Conservation (phyloP, 2,888 invertebrate species). For the Spodoptera exigua region DNA sequence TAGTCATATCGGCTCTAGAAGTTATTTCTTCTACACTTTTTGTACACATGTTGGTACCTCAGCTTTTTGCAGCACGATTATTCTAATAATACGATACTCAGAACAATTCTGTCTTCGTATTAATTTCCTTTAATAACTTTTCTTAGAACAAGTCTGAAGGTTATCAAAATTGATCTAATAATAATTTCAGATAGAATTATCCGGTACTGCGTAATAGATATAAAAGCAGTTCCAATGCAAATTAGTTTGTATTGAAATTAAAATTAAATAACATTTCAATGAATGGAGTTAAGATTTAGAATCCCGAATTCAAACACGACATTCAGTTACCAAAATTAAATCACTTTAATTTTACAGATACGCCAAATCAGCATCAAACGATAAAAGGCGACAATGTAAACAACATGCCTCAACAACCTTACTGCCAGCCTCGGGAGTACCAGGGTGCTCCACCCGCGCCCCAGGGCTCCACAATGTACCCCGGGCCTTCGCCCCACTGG, state of each 20-base stretch:
- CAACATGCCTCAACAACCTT: constrained; percentile 84
- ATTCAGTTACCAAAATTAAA: constrained; percentile 45
- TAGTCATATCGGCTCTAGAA: not conserved
- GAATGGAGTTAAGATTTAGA: too few relatives aligned
- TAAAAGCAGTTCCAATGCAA: too few relatives aligned
- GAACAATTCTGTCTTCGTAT: constrained; percentile 8
- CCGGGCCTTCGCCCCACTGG: constrained; percentile 78
- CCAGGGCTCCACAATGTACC: constrained; percentile 76
- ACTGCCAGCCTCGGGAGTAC: constrained; percentile 82
- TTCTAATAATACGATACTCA: too few relatives aligned
- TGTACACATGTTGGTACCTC: too few relatives aligned
- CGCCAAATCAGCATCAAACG: constrained; percentile 81
- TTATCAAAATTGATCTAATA: constrained; percentile 1
- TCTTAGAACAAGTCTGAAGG: constrained; percentile 2
- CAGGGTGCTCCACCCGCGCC: constrained; percentile 72
- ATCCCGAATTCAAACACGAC: too few relatives aligned
- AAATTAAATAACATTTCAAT: too few relatives aligned
- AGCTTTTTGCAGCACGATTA: too few relatives aligned
- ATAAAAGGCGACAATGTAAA: constrained; percentile 89
- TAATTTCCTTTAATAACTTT: constrained; percentile 30
- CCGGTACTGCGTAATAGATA: too few relatives aligned
- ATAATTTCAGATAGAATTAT: too few relatives aligned
- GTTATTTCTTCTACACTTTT: too few relatives aligned
- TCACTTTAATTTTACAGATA: constrained; percentile 80
- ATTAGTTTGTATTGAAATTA: too few relatives aligned